Evolutionary conservation across 2,797 vertebrate genomes (phyloP).

Genomic region (Coregonus ussuriensis): DNA sequence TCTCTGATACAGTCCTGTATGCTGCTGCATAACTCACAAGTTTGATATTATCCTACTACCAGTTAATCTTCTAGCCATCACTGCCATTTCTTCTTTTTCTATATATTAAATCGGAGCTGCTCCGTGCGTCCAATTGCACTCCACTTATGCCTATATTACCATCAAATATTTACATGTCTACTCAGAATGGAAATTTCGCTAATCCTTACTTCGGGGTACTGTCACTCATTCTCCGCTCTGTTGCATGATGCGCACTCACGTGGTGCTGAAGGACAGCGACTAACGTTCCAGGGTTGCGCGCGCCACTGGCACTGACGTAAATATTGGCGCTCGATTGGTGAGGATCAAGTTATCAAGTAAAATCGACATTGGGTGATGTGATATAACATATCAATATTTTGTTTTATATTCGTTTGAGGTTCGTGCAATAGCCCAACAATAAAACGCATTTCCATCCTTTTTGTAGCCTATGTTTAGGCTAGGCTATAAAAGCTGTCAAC

Average conservation of each 20-base stretch:
- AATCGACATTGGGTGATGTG: not conserved
- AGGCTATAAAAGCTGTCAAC: not conserved
- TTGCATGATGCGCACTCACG: constrained; percentile 51
- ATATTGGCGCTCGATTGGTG: constrained; percentile 3
- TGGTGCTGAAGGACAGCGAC: constrained; percentile 74
- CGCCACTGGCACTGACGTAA: constrained; percentile 46
- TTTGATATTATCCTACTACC: not conserved
- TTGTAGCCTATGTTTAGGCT: not conserved
- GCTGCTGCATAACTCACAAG: not conserved
- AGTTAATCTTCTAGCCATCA: not conserved
- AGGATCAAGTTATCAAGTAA: not conserved
- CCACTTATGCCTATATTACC: constrained; percentile 48
- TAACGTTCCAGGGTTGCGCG: constrained; percentile 7
- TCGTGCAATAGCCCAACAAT: not conserved
- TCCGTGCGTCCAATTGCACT: constrained; percentile 41
- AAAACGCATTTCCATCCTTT: not conserved
- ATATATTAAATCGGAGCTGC: not conserved
- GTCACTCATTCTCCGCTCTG: constrained; percentile 56
- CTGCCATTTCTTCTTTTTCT: not conserved
- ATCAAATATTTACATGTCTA: constrained; percentile 68
- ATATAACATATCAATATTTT: not conserved
- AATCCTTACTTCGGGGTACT: constrained; percentile 72
- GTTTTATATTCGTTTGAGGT: not conserved
- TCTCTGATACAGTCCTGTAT: not conserved
- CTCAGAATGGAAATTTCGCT: constrained; percentile 66